Conservation (phyloP, 2,888 invertebrate species). For the Achlya flavicornis region DNA sequence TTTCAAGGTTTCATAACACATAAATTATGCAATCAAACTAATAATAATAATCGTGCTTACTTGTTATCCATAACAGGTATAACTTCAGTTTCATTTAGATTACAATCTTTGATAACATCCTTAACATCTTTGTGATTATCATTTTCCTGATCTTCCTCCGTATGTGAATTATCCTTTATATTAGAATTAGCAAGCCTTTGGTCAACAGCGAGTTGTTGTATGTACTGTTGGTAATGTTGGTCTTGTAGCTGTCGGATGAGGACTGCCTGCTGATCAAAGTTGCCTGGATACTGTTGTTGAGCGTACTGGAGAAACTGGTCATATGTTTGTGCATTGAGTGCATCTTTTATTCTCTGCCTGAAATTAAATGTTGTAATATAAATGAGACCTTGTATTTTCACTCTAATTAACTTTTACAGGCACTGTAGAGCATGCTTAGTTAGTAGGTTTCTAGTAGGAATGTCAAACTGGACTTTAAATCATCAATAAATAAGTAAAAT, state of each 20-base stretch:
- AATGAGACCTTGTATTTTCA: not conserved
- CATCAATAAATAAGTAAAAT: too few species aligned
- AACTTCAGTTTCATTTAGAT: constrained; percentile 62
- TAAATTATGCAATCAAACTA: not conserved
- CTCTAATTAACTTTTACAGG: too few species aligned
- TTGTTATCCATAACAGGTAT: constrained; percentile 56
- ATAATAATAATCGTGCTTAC: constrained; percentile 44
- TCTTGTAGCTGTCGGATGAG: constrained; percentile 98
- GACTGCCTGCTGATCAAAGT: constrained; percentile 95
- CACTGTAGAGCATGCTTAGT: too few species aligned
- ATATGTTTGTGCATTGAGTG: constrained; percentile 97
- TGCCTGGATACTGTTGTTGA: constrained; percentile 95
- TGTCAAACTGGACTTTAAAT: too few species aligned
- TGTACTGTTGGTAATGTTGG: constrained; percentile 99
- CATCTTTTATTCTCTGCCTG: constrained; percentile 95
- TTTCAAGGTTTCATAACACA: not conserved
- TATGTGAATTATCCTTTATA: constrained; percentile 51
- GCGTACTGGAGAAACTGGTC: constrained; percentile 94
- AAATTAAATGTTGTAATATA: constrained; percentile 35
- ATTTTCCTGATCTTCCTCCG: constrained; percentile 39
- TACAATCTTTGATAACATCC: constrained; percentile 56
- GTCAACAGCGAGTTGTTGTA: constrained; percentile 92
- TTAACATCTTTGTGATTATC: constrained; percentile 41
- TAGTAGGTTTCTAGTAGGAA: too few species aligned
- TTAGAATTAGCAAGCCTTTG: constrained; percentile 69